A percentile compares a stretch with the other conserved stretches of the same genome.
Evolutionary conservation across 2,888 invertebrate genomes (phyloP).

Genomic region (Xestia rhomboidea): DNA sequence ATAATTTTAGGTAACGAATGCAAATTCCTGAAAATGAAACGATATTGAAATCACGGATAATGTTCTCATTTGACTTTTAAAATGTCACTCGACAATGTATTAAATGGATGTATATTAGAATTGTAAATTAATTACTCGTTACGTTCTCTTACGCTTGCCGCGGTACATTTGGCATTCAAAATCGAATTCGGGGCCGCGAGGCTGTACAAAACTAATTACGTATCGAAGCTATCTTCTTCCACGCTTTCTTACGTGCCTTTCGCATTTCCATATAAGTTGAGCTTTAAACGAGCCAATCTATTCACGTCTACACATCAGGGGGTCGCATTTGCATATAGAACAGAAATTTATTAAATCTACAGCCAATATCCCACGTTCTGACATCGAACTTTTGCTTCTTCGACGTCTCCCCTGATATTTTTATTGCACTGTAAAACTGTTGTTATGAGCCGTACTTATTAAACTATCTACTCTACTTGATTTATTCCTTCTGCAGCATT

Average conservation of each 20-base stretch:
- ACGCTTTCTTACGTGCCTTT: slow-evolving; percentile 90
- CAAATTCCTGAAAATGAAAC: slow-evolving; percentile 66
- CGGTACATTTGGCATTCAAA: slow-evolving; percentile 80
- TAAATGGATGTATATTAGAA: slow-evolving; percentile 79
- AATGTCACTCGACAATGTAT: slow-evolving; percentile 72
- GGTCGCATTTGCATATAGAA: slow-evolving; percentile 91
- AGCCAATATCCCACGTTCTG: slow-evolving; percentile 89
- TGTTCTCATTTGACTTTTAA: slow-evolving; percentile 75
- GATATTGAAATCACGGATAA: slow-evolving; percentile 70
- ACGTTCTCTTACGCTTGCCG: slow-evolving; percentile 75
- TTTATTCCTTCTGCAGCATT: slow-evolving; percentile 37
- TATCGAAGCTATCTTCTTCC: slow-evolving; percentile 89
- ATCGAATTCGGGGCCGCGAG: slow-evolving; percentile 84
- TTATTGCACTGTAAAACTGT: slow-evolving; percentile 82
- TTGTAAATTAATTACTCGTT: slow-evolving; percentile 84
- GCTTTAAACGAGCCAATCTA: slow-evolving; percentile 91
- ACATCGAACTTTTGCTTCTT: slow-evolving; percentile 89
- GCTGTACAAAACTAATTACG: slow-evolving; percentile 90
- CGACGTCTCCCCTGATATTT: slow-evolving; percentile 82
- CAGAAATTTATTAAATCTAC: slow-evolving; percentile 91
- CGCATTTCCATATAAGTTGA: slow-evolving; percentile 91
- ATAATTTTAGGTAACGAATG: slow-evolving; percentile 57
- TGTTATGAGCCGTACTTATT: slow-evolving; percentile 67
- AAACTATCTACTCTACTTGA: slow-evolving; percentile 43
- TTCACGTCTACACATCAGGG: slow-evolving; percentile 91